Base-by-base conservation (phyloP, 2,797 vertebrate genomes). In the Sebastes nivosus region DNA sequence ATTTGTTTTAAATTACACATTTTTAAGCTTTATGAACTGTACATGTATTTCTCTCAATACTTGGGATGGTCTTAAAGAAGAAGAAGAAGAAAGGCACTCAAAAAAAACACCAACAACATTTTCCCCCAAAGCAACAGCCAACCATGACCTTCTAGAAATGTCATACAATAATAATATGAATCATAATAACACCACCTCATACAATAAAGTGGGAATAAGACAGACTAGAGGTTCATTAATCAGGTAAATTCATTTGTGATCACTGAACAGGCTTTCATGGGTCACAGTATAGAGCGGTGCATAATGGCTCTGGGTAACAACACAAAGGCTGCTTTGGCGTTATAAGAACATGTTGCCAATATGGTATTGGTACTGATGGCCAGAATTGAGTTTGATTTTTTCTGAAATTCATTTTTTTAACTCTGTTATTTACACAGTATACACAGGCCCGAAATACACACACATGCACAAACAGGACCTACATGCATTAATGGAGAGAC, bases 271-370 rank as follows among this genome's bases (percentile, higher is more conserved):
- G 87, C 86, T 79, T 72, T 55, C 32, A 80, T 22, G 81, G 89
- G 82, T 92, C 91, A 93, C 93, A 94, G 93, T 92, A 81, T 57
- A 78, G 12, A 70, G 81, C 88, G 88, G 93, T 79, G 83, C 79
- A 59, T 85, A 84, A 90, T 86, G 88, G 92, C 92, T 92, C 85
- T 87, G 72, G 80, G 80, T 84, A 78, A 89, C 20, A 6, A 86
- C 83, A 34, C 61, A 77, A 89, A 90, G 87, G 92, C 89, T 85
- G 77, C 78, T 88, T 76, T 85, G 82, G 84, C 58, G 20, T 57
- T 74, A 12, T 77, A 38, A 57, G 25, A 65, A 67, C 50, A 70
- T 38, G 58, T 70, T 79, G 71, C 68, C 83, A 69, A 58, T 75
- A 52, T 82, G 60, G 8, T 1, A 8, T 68, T 73, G 22, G 46